These are phyloP conservation scores for Cheilosia pagana DNA, from an alignment of 2,888 invertebrate genomes.

Conservation along the genomic window DNA sequence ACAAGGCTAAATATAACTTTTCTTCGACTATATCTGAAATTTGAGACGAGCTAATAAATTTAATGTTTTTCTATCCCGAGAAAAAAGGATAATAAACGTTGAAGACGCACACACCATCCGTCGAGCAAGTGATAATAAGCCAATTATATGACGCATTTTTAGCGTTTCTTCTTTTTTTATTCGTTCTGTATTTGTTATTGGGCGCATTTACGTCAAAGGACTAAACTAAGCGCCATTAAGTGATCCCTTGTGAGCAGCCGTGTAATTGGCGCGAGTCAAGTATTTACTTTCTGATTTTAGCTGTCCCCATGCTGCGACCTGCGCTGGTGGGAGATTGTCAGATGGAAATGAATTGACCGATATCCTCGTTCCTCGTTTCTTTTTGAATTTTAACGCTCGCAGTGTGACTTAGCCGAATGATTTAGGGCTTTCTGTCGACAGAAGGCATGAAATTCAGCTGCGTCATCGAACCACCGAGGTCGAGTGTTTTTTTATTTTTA, in stretches of 20 bases:
- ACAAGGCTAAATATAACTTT: conserved; percentile 38
- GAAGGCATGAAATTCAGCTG: neutral
- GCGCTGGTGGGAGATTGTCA: neutral
- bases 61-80: conserved; percentile 51
- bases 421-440: neutral
- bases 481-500: conserved; percentile 27
- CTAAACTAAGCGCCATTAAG: conserved; percentile 29
- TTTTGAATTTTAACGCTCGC: neutral
- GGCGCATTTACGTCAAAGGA: conserved; percentile 31
- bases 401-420: neutral
- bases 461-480: conserved; percentile 2
- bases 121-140: conserved; percentile 57
- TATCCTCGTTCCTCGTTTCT: neutral
- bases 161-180: neutral
- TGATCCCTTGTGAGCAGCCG: conserved; percentile 36
- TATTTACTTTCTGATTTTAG: conserved; percentile 43
- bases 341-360: conserved; percentile 35
- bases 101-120: conserved; percentile 30
- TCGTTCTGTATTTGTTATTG: neutral
- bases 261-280: conserved; percentile 14
- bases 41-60: conserved; percentile 63
- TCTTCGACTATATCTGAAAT: conserved; percentile 33
- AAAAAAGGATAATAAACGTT: conserved; percentile 43
- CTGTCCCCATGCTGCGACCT: neutral
- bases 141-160: conserved; percentile 63